Percentiles rank a stretch among this genome's conserved stretches.
Evolutionary conservation across 2,797 vertebrate genomes (phyloP).

Genomic region (Megalops cyprinoides): DNA sequence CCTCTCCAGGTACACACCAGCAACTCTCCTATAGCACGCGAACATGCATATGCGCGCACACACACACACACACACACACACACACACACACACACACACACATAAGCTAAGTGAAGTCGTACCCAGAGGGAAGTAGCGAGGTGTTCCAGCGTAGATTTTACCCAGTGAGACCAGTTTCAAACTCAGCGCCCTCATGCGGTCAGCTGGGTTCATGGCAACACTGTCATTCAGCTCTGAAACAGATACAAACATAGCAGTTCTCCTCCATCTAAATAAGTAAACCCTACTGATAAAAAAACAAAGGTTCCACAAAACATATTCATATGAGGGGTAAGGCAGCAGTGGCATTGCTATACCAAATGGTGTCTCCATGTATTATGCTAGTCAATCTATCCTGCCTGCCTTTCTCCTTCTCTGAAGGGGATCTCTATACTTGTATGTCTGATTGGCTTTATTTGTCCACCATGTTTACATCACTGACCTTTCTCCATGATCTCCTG

Average conservation of each 20-base stretch:
- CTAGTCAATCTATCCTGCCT: too few relatives aligned
- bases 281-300: not conserved
- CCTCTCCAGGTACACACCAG: not conserved
- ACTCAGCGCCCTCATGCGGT: conserved; percentile 91
- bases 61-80: not conserved
- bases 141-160: conserved; percentile 91
- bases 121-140: conserved; percentile 95
- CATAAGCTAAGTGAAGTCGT: conserved; percentile 38
- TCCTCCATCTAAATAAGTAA: too few relatives aligned
- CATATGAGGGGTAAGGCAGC: too few relatives aligned
- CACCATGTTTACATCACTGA: conserved; percentile 42
- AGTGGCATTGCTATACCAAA: too few relatives aligned
- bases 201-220: conserved; percentile 81
- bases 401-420: too few relatives aligned
- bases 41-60: not conserved
- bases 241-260: conserved; percentile 22
- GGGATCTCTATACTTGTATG: too few relatives aligned
- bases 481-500: conserved; percentile 97
- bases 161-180: conserved; percentile 92
- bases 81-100: not conserved
- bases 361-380: too few relatives aligned
- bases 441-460: too few relatives aligned
- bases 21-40: not conserved
- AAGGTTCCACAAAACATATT: too few relatives aligned
- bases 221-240: conserved; percentile 84